Evolutionary conservation across 2,888 invertebrate species (phyloP).

Genomic region (Punctoribates punctum): DNA sequence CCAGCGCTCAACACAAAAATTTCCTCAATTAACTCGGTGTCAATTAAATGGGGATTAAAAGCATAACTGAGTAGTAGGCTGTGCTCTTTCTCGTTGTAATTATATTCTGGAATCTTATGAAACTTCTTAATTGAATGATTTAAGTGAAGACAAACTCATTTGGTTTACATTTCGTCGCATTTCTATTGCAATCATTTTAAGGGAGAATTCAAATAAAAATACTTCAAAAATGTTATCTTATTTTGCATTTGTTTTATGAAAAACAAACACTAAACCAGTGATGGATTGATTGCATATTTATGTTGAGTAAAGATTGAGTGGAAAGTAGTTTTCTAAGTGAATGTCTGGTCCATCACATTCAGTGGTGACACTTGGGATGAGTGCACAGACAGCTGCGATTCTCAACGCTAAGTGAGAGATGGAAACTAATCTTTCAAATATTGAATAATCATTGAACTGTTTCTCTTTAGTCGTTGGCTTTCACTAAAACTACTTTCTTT

Average conservation of each 20-base stretch:
- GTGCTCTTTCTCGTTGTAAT: background rate
- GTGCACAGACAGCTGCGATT: background rate
- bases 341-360: background rate
- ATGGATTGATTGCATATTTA: constrained; percentile 30
- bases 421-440: background rate
- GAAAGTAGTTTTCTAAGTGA: background rate
- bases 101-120: background rate
- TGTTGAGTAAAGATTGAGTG: background rate
- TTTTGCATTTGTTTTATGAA: background rate
- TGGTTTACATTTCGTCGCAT: no score
- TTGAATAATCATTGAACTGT: constrained; percentile 12
- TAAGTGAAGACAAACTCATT: no score
- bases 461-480: background rate
- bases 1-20: background rate
- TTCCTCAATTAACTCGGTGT: background rate
- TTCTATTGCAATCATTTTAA: no score
- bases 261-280: background rate
- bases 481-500: constrained; percentile 3
- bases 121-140: background rate
- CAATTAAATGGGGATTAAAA: background rate
- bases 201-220: background rate
- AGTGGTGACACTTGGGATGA: constrained; percentile 29
- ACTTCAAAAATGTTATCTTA: background rate
- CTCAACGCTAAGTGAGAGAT: background rate
- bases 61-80: background rate